Base-by-base conservation (phyloP, 2,113 vertebrate species). In the Sinocyclocheilus maitianheensis region DNA sequence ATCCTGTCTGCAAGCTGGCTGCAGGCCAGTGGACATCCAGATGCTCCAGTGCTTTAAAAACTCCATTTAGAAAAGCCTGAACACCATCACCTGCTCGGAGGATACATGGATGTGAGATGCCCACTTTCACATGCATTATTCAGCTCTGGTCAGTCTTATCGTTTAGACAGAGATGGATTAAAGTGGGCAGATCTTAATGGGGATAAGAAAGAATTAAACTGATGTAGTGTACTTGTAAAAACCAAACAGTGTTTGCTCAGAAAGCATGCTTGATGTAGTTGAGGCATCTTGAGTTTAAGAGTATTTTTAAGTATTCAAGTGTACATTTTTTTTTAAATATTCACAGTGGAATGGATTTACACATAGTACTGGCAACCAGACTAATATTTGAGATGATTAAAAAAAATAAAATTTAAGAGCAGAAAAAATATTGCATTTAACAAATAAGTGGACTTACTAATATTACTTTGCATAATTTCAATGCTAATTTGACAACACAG, bases 11-110 rank as follows among this genome's bases (percentile, higher is more conserved):
- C 37, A 81, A 69, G 85, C 83, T 88, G 88, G 80, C 72, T 83
- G 77, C 65, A 82, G 76, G 85, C 80, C 89, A 89, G 53, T 43
- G 60, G 83, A 83, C 81, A 83, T 81, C 83, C 90, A 91, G 87
- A 91, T 89, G 90, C 85, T 88, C 34, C 34, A 85, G 81, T 77
- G 86, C 86, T 86, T 87, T 58, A 60, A 87, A 83, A 84, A 53
- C 71, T 84, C 34, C 30, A 79, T 43, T 43, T 43, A 43, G 43
- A 43, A 43, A 46, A 46, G 43, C 4, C 37, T 34, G 43, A 82
- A 76, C 34, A 74, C 3, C 58, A 48, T 55, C 43, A 77, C 18
- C 58, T 51, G 58, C n/a, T 43, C 62, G 2, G 62, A 22, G 26
- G 13, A 53, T 14, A 20, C 37, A 43, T 85, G 55, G 37, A 12